phyloP scores from a whole-genome alignment of 2,797 vertebrate species.

The Falco rusticolus region DNA sequence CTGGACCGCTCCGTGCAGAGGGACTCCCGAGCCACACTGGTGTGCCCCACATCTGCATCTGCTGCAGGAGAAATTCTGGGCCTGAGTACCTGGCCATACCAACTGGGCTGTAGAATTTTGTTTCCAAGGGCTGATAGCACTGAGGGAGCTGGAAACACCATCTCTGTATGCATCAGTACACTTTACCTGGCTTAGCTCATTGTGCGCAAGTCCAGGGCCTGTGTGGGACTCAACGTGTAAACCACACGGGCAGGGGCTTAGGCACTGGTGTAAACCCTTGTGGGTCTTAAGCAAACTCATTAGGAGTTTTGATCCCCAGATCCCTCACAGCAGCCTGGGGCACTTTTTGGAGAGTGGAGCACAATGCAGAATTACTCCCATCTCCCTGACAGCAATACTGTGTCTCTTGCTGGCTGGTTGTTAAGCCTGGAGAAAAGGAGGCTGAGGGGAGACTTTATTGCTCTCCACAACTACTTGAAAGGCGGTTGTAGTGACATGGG shows the following conservation, averaged over 20 bases:
- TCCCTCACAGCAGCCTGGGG: neutral
- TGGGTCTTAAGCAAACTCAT: neutral
- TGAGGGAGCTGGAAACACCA: neutral
- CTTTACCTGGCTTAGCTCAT: neutral
- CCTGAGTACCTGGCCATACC: accelerated
- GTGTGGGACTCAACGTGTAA: neutral
- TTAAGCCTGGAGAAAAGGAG: neutral
- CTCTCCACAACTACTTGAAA: neutral
- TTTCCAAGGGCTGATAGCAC: neutral
- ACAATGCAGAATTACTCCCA: neutral
- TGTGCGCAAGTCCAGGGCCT: neutral
- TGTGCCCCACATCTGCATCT: neutral
- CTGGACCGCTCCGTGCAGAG: neutral
- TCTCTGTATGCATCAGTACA: neutral
- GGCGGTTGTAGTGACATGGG: neutral
- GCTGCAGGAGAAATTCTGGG: neutral
- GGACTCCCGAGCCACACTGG: neutral
- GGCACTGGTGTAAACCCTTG: neutral
- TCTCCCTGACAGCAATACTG: neutral
- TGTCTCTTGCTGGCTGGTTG: neutral
- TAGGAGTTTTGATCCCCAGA: neutral
- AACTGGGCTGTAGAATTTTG: neutral
- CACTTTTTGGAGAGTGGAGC: neutral
- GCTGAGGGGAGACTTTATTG: neutral
- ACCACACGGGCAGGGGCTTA: neutral